Evolutionary conservation across 2,797 vertebrate species (phyloP), one percentile per base, ranked within the genome.

Genomic region (Cercopithecus diana): DNA sequence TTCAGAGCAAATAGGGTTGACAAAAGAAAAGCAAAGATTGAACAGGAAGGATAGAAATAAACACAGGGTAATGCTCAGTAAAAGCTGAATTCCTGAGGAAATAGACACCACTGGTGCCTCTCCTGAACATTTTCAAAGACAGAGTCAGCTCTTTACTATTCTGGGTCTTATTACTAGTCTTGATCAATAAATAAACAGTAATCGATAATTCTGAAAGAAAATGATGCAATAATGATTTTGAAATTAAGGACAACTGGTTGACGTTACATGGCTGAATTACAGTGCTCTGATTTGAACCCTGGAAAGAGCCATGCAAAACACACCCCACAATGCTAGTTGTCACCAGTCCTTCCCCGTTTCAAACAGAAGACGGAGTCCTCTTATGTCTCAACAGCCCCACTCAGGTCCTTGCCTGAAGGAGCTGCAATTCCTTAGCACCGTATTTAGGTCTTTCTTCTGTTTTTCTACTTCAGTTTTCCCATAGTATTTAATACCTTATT

Each of bases 1-100:
- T 64, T 96, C 83, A 76, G 64, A 85, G 76, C 33, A 77, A 81
- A 61, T 39, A 48, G 5, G 10, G 17, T 85, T 95, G 50, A 72
- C 61, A 57, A 90, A 96, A 94, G 79, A 72, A 86, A 97, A 96
- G 45, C 39, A 82, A 93, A 96, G 73, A 48, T 12, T 45, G 57
- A 93, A n/a, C 39, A 73, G 87, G 57, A 95, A 93, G 64, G 80
- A 39, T 12, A 79, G 55, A 92, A 93, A 39, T 76, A 87, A 93
- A 83, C 50, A 30, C n/a, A 30, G 13, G 50, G 45, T 43, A 61
- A 77, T 1, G 20, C 64, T 20, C 52, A 20, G 33, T 24, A 20
- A 81, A 26, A 81, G 70, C 73, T 39, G 52, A 77, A 58, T 92
- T 95, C 67, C 93, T 67, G 43, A 88, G 88, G 58, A 96, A 82